Percentiles rank a stretch among this genome's conserved stretches.
These are phyloP conservation scores for Himalopsyche kuldschensis DNA, from an alignment of 2,888 invertebrate species.

Conservation along the genomic window DNA sequence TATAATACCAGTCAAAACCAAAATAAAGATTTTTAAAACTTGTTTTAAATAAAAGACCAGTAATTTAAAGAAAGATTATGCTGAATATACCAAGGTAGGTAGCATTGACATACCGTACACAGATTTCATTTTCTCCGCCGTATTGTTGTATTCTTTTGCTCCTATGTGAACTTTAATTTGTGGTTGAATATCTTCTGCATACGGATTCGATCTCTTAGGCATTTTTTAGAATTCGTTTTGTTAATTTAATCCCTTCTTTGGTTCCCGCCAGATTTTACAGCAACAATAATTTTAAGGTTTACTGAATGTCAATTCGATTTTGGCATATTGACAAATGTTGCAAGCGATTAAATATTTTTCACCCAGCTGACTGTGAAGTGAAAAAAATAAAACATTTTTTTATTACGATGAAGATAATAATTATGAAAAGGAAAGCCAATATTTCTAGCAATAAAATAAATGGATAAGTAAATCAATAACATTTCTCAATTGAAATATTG, in stretches of 20 bases:
- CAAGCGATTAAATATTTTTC: not conserved
- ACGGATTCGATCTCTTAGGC: conserved; percentile 55
- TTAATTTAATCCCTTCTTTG: not conserved
- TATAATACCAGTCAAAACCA: not conserved
- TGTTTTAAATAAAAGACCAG: not conserved
- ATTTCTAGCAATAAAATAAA: too few relatives aligned
- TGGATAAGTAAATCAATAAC: too few relatives aligned
- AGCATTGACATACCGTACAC: conserved; percentile 49
- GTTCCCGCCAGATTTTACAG: not conserved
- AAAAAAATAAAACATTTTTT: too few relatives aligned
- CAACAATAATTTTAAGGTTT: not conserved
- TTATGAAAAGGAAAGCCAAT: too few relatives aligned
- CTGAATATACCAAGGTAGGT: not conserved
- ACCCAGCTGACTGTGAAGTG: not conserved
- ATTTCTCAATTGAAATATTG: too few relatives aligned
- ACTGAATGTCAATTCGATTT: not conserved
- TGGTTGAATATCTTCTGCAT: conserved; percentile 50
- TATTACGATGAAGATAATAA: too few relatives aligned
- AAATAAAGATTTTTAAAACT: not conserved
- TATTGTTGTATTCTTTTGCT: conserved; percentile 53
- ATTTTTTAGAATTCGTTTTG: conserved; percentile 41
- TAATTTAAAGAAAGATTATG: not conserved
- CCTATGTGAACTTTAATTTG: conserved; percentile 55
- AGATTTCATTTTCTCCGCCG: conserved; percentile 50
- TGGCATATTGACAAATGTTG: not conserved